Evolutionary conservation across 2,888 invertebrate species (phyloP).

Genomic region (Melanotus villosus): DNA sequence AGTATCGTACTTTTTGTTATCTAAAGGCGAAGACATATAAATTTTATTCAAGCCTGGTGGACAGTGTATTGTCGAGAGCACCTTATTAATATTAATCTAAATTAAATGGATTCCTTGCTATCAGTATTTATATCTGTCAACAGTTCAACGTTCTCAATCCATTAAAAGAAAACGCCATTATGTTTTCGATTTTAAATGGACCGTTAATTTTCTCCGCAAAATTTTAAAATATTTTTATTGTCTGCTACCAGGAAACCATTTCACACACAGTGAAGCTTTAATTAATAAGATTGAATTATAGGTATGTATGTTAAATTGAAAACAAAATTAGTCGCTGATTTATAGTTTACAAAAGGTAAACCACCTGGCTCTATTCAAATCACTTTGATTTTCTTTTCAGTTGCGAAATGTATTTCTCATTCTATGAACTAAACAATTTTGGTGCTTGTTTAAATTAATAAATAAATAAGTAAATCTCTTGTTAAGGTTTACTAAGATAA

Average conservation of each 20-base stretch:
- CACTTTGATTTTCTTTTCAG: too few relatives aligned
- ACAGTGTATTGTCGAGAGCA: constrained; percentile 2
- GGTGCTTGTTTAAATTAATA: too few relatives aligned
- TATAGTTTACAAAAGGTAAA: background rate
- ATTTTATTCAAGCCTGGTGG: constrained; percentile 12
- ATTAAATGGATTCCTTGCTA: constrained; percentile 13
- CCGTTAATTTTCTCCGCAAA: constrained; percentile 14
- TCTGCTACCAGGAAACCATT: constrained; percentile 12
- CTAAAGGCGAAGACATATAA: background rate
- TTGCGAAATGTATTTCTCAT: too few relatives aligned
- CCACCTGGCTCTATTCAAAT: background rate
- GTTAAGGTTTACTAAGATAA: too few relatives aligned
- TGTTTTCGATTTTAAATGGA: background rate
- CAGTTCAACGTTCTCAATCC: constrained; percentile 15
- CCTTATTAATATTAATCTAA: constrained; percentile 11
- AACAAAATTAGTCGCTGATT: constrained; percentile 2
- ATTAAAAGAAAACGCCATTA: constrained; percentile 18
- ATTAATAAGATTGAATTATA: constrained; percentile 9
- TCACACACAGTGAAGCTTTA: background rate
- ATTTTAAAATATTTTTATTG: constrained; percentile 20
- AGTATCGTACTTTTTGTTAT: background rate
- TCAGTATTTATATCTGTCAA: constrained; percentile 17
- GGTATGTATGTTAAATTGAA: background rate
- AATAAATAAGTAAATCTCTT: too few relatives aligned
- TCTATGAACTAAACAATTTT: too few relatives aligned